Conservation (phyloP, 2,113 vertebrate species). For the Crotalus horridus region DNA sequence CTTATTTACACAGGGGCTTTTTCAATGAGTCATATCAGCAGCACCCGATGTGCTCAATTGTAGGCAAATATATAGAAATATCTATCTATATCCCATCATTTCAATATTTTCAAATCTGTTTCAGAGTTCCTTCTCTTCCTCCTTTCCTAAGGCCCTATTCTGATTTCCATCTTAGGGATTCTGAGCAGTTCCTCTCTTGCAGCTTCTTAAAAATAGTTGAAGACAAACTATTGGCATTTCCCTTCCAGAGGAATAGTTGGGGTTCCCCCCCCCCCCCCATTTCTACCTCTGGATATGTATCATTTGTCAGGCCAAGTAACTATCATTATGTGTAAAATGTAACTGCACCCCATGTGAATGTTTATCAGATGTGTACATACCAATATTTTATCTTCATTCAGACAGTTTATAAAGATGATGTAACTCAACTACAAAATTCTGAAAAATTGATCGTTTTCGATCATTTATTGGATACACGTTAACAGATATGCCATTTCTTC, state of each 20-base stretch:
- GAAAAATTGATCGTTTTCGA: background rate
- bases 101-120: background rate
- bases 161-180: background rate
- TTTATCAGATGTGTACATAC: background rate
- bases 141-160: background rate
- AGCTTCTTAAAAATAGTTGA: background rate
- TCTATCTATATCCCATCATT: background rate
- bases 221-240: background rate
- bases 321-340: background rate
- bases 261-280: background rate
- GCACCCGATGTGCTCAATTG: background rate
- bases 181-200: background rate
- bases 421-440: background rate
- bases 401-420: background rate
- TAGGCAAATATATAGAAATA: background rate
- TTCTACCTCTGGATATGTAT: background rate
- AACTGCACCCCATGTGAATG: background rate
- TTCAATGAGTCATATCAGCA: background rate
- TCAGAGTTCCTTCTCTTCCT: background rate
- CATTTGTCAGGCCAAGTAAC: background rate
- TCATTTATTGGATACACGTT: background rate
- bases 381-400: background rate
- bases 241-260: background rate
- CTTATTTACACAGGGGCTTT: background rate
- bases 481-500: background rate